A percentile compares a stretch with the other conserved stretches of the same genome.
These are phyloP conservation scores for Dolichoris vasculosae DNA, from an alignment of 1,140 invertebrate genomes.

Conservation along the genomic window DNA sequence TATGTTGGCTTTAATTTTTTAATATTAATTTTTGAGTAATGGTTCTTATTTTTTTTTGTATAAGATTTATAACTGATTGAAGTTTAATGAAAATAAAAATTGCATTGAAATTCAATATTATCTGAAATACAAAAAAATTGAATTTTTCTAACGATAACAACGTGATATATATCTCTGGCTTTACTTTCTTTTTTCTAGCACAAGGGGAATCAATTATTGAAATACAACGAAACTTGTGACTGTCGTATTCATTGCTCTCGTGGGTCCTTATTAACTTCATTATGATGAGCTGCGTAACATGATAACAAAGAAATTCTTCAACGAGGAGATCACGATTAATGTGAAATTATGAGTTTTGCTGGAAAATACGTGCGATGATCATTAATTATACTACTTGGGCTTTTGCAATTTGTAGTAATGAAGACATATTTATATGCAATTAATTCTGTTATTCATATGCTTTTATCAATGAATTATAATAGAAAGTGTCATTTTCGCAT, in stretches of 20 bases:
- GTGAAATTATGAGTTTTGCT: slow-evolving; percentile 36
- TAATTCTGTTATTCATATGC: slow-evolving; percentile 22
- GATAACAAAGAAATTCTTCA: slow-evolving; percentile 35
- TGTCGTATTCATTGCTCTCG: slow-evolving; percentile 6
- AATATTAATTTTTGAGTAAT: not conserved
- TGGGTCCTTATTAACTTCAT: slow-evolving; percentile 33
- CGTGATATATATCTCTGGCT: not conserved
- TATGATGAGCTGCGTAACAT: not conserved
- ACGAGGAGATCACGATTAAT: slow-evolving; percentile 44
- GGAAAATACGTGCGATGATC: slow-evolving; percentile 22
- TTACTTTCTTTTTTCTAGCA: not conserved
- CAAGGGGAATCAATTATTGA: slow-evolving; percentile 29
- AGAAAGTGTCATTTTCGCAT: not conserved
- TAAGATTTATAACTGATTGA: not conserved
- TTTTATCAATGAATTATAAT: slow-evolving; percentile 39
- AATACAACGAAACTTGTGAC: not conserved
- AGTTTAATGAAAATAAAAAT: not conserved
- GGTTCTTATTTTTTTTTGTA: not conserved
- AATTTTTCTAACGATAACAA: not conserved
- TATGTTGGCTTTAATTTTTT: too few relatives aligned
- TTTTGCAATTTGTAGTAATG: slow-evolving; percentile 35
- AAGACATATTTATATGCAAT: slow-evolving; percentile 23
- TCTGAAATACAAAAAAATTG: too few relatives aligned
- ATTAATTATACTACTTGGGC: slow-evolving; percentile 29
- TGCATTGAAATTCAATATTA: too few relatives aligned